Conservation (phyloP, 2,113 vertebrate genomes). For the Chelonoidis abingdonii region DNA sequence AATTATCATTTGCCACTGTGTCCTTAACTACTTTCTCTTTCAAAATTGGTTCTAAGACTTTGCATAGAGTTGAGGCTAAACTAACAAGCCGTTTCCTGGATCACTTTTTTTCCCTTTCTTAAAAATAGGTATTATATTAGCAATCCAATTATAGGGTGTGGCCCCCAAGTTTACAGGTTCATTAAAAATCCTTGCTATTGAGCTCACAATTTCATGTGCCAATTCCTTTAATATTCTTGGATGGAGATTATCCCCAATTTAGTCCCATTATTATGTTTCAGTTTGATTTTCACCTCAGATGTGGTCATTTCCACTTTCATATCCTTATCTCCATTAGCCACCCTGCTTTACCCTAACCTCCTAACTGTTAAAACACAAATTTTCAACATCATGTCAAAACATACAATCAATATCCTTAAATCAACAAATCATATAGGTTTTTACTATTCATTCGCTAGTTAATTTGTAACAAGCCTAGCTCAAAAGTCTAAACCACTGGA, state of each 20-base stretch:
- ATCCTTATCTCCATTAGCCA: background rate
- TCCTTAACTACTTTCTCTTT: background rate
- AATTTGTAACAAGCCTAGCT: background rate
- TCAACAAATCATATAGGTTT: background rate
- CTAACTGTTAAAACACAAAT: background rate
- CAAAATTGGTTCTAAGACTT: background rate
- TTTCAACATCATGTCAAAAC: background rate
- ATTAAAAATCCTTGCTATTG: background rate
- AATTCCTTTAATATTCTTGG: too few relatives aligned
- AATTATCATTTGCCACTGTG: background rate
- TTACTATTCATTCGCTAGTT: background rate
- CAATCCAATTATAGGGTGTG: background rate
- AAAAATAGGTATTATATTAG: background rate
- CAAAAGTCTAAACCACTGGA: background rate
- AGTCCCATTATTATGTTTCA: too few relatives aligned
- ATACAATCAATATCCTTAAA: background rate
- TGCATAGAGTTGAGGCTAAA: background rate
- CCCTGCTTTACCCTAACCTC: background rate
- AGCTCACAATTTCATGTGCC: too few relatives aligned
- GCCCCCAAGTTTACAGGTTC: background rate
- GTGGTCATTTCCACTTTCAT: background rate
- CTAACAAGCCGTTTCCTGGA: background rate
- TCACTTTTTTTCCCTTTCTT: background rate
- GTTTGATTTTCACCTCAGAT: too few relatives aligned
- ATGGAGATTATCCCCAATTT: too few relatives aligned